Evolutionary conservation across 2,797 vertebrate genomes (phyloP).

Genomic region (Psittacula derbiana): DNA sequence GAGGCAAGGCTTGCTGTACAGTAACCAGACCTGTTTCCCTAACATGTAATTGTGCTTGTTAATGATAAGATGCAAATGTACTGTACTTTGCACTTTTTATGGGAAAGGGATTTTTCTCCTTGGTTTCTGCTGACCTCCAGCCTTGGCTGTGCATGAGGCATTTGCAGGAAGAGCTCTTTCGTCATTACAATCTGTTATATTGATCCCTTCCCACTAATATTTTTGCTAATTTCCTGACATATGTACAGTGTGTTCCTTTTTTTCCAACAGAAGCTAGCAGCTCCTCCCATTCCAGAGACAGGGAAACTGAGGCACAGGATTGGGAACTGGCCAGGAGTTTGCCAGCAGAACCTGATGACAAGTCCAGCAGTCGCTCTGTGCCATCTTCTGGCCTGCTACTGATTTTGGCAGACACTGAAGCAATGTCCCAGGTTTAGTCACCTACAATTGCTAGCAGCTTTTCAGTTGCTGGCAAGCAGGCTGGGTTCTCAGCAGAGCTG

Average conservation of each 20-base stretch:
- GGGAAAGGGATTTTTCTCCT: neutral
- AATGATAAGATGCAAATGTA: neutral
- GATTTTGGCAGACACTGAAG: neutral
- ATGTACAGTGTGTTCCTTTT: neutral
- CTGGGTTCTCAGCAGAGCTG: slow-evolving; percentile 1
- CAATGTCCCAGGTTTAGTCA: neutral
- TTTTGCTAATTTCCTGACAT: neutral
- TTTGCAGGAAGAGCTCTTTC: slow-evolving; percentile 8
- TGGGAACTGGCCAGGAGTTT: neutral
- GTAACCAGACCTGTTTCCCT: neutral
- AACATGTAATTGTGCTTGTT: neutral
- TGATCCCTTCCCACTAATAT: neutral
- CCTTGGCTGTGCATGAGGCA: neutral
- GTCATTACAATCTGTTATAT: neutral
- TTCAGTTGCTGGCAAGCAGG: neutral
- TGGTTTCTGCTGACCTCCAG: neutral
- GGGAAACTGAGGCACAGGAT: neutral
- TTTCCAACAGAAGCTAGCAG: neutral
- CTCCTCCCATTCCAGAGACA: neutral
- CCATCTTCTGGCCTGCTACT: neutral
- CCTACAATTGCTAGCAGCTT: slow-evolving; percentile 10
- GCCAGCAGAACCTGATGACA: neutral
- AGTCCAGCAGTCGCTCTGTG: neutral
- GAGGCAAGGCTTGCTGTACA: neutral
- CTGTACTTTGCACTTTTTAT: neutral